Conservation (phyloP, 2,113 vertebrate species). For the Nerophis lumbriciformis region DNA sequence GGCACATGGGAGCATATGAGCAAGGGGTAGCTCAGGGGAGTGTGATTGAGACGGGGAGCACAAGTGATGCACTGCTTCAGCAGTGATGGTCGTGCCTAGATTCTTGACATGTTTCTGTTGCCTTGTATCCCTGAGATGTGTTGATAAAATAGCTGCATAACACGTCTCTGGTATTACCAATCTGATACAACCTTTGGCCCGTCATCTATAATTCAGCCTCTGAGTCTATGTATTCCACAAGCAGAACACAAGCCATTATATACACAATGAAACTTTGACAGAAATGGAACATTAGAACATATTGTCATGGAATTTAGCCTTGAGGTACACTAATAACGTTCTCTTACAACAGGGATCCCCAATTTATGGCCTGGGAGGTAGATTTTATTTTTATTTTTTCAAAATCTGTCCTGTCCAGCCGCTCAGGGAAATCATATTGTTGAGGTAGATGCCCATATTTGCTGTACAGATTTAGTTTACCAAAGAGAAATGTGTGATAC, state of each 20-base stretch:
- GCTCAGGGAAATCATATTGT: too few species aligned
- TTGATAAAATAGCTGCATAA: conserved; percentile 26
- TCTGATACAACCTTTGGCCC: conserved; percentile 30
- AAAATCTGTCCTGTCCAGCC: too few species aligned
- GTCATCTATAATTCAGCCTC: not conserved
- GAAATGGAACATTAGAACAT: not conserved
- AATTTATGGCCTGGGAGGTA: too few species aligned
- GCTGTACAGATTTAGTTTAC: too few species aligned
- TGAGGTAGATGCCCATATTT: too few species aligned
- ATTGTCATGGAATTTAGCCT: conserved; percentile 7
- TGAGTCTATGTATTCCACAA: not conserved
- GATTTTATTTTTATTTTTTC: too few species aligned
- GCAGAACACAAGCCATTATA: not conserved
- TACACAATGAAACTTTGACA: conserved; percentile 7
- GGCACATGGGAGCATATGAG: conserved; percentile 24
- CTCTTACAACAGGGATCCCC: conserved; percentile 1
- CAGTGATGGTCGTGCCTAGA: conserved; percentile 38
- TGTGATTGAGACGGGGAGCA: conserved; percentile 32
- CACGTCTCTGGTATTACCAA: conserved; percentile 15
- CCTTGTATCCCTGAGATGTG: conserved; percentile 38
- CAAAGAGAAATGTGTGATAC: too few species aligned
- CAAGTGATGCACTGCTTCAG: conserved; percentile 37
- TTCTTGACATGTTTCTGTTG: conserved; percentile 32
- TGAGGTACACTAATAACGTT: conserved; percentile 1
- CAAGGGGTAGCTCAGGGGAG: conserved; percentile 33